Conservation (phyloP, 2,113 vertebrate genomes). For the Zootoca vivipara region DNA sequence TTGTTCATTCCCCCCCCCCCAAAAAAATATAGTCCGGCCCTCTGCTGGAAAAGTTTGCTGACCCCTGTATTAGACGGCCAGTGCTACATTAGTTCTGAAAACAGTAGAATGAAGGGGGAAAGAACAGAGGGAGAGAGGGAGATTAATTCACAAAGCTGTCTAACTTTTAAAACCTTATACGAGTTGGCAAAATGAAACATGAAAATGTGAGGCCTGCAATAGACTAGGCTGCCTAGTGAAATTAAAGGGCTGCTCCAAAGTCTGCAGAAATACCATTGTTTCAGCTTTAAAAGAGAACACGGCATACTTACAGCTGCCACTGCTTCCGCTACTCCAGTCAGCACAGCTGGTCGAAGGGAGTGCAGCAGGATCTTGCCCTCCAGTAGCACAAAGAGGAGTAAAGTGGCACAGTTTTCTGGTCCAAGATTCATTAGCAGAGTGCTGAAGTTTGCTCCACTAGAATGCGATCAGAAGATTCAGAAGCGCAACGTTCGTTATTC, state of each 20-base stretch:
- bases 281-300: conserved; percentile 38
- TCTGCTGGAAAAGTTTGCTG: too few relatives aligned
- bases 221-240: background rate
- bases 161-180: background rate
- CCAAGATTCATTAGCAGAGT: conserved; percentile 94
- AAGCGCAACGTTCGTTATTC: background rate
- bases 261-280: background rate
- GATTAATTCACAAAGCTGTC: background rate
- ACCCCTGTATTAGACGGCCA: background rate
- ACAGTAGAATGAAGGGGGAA: background rate
- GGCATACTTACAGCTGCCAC: conserved; percentile 92
- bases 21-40: too few relatives aligned
- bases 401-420: conserved; percentile 92
- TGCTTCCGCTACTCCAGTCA: conserved; percentile 97
- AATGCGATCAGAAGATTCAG: conserved; percentile 29
- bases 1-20: too few relatives aligned
- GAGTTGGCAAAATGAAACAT: background rate
- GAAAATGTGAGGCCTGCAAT: background rate
- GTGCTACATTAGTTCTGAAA: background rate
- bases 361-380: conserved; percentile 97
- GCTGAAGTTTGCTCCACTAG: conserved; percentile 94
- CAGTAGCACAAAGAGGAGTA: conserved; percentile 91
- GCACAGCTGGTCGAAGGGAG: conserved; percentile 93
- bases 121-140: background rate
- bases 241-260: background rate